Conservation (phyloP, 2,797 vertebrate species). For the Hirundo rustica region DNA sequence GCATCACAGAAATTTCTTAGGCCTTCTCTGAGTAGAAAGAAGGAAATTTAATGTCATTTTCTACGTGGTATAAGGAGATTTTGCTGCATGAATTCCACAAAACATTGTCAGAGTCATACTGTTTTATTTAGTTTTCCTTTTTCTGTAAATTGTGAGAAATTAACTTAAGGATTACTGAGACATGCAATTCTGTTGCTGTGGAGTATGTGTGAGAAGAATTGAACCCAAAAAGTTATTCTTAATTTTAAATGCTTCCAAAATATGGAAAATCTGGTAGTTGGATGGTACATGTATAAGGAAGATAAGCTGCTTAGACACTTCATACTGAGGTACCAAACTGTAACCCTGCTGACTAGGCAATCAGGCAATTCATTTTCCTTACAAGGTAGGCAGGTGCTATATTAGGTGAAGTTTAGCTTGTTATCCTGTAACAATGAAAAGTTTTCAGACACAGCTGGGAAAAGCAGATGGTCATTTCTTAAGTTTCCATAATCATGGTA, state of each 20-base stretch:
- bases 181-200: not conserved
- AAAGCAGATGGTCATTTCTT: slow-evolving; percentile 33
- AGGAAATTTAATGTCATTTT: not conserved
- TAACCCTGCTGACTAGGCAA: not conserved
- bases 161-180: not conserved
- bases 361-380: not conserved
- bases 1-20: not conserved
- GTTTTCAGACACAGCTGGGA: slow-evolving; percentile 5
- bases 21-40: not conserved
- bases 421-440: slow-evolving; percentile 6
- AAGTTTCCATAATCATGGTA: not conserved
- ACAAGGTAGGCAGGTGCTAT: not conserved
- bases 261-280: not conserved
- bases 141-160: not conserved
- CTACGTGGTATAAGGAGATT: not conserved
- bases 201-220: not conserved
- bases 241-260: slow-evolving; percentile 23
- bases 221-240: not conserved
- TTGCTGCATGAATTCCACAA: not conserved
- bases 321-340: not conserved
- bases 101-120: not conserved
- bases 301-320: slow-evolving; percentile 29
- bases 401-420: not conserved
- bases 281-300: not conserved
- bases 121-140: not conserved